Base-by-base conservation (phyloP, 2,797 vertebrate species). In the Labeo calbasu region DNA sequence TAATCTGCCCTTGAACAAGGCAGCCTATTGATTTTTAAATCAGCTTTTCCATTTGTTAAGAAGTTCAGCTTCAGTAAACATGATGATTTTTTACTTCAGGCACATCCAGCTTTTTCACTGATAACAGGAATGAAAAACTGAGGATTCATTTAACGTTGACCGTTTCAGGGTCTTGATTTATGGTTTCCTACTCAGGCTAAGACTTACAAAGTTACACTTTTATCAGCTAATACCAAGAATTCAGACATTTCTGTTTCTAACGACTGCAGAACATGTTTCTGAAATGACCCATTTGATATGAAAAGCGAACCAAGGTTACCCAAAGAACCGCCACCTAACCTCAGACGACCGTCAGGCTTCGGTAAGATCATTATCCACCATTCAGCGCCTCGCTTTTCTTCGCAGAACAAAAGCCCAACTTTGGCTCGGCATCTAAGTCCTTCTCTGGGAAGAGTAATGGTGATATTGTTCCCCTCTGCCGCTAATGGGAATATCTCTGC, bases 401-500 rank as follows among this genome's bases (percentile, higher is more conserved):
- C 76, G 48, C 73, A 87, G 88, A 90, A 91, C 89, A 93, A 92
- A 92, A 88, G 86, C 84, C 75, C 57, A 71, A 83, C 77, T 87
- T 84, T 87, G 87, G 84, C 87, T 75, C 84, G 87, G 84, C 89
- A 87, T 88, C 82, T 85, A 85, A 79, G 83, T 86, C 46, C 80
- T 81, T 87, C 73, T 89, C 91, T 89, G 90, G 89, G 89, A 85
- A 66, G 51, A 76, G 84, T 73, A 81, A 88, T 15, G 83, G 79
- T 82, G 40, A 55, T 87, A 83, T 88, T 92, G 88, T 92, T 86
- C 84, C 80, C 70, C 70, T 85, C 84, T 81, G 69, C 61, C 32
- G 46, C 90, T 91, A 87, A 92, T 90, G 83, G 88, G 90, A 91
- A 89, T 89, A 86, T 87, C 82, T 90, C 83, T 83, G 87, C 78